Conservation (phyloP, 1,140 invertebrate genomes). For the Brachionus calyciflorus region DNA sequence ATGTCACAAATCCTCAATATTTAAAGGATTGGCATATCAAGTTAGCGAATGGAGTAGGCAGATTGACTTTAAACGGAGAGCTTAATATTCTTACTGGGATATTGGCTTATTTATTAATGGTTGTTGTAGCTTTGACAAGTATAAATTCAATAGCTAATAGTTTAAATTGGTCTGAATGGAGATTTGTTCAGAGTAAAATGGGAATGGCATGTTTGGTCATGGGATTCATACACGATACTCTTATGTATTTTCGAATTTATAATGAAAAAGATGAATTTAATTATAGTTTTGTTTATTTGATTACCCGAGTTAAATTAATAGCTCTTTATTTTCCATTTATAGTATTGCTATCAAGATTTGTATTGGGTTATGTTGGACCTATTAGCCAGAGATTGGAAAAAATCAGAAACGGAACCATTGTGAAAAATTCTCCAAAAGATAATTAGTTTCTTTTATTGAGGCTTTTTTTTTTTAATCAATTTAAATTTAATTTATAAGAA, state of each 20-base stretch:
- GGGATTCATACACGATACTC: slow-evolving; percentile 51
- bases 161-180: slow-evolving; percentile 56
- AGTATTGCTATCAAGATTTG: slow-evolving; percentile 8
- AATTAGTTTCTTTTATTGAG: too few species aligned
- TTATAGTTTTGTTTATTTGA: slow-evolving; percentile 14
- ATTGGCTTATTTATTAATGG: slow-evolving; percentile 51
- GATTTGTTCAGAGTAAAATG: slow-evolving; percentile 53
- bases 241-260: slow-evolving; percentile 51
- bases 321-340: slow-evolving; percentile 34
- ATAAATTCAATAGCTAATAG: slow-evolving; percentile 53
- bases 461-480: too few species aligned
- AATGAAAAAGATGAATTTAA: slow-evolving; percentile 45
- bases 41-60: slow-evolving; percentile 51
- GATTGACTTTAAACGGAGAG: slow-evolving; percentile 54
- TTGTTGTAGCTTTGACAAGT: slow-evolving; percentile 52
- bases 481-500: too few species aligned
- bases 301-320: slow-evolving; percentile 41
- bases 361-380: slow-evolving; percentile 8
- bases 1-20: slow-evolving; percentile 55
- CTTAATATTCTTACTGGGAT: slow-evolving; percentile 52
- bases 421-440: background rate
- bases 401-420: slow-evolving; percentile 9
- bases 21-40: slow-evolving; percentile 52
- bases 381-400: background rate
- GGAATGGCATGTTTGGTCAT: slow-evolving; percentile 52